Evolutionary conservation across 2,113 vertebrate genomes (phyloP).

Genomic region (Pygoscelis antarcticus): DNA sequence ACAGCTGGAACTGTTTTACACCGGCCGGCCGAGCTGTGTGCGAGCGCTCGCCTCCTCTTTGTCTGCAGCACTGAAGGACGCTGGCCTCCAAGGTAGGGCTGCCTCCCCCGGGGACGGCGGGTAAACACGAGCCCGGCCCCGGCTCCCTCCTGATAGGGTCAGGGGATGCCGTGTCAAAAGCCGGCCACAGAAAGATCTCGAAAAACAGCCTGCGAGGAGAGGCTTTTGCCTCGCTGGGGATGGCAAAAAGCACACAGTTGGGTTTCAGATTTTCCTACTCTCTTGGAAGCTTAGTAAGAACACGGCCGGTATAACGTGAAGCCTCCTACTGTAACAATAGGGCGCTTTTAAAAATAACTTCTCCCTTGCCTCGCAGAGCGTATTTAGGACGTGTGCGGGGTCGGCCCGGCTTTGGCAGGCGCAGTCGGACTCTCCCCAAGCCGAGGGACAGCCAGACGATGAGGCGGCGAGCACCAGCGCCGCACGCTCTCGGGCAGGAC

Average conservation of each 20-base stretch:
- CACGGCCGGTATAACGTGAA: neutral
- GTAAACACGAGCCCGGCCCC: constrained; percentile 80
- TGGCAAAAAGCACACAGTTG: constrained; percentile 37
- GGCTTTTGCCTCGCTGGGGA: constrained; percentile 35
- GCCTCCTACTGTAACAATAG: neutral
- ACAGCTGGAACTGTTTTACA: constrained; percentile 82
- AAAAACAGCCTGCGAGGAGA: constrained; percentile 58
- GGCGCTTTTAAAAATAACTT: neutral
- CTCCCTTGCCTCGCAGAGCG: neutral
- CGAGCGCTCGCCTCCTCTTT: constrained; percentile 78
- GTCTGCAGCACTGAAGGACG: constrained; percentile 73
- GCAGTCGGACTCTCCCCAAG: neutral
- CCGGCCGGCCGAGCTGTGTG: constrained; percentile 54
- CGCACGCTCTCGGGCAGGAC: neutral
- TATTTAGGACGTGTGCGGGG: neutral
- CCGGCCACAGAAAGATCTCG: constrained; percentile 77
- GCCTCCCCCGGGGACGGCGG: constrained; percentile 75
- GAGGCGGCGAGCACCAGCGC: neutral
- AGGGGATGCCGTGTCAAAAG: constrained; percentile 81
- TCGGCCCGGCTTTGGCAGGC: neutral
- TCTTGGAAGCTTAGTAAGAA: constrained; percentile 2
- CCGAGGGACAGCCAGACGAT: neutral
- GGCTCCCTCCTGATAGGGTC: constrained; percentile 76
- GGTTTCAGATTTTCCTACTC: constrained; percentile 43
- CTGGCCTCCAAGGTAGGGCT: constrained; percentile 75